A percentile compares a stretch with the other conserved stretches of the same genome.
Conservation (phyloP, 2,797 vertebrate species). For the Schizopygopsis pylzovi region DNA sequence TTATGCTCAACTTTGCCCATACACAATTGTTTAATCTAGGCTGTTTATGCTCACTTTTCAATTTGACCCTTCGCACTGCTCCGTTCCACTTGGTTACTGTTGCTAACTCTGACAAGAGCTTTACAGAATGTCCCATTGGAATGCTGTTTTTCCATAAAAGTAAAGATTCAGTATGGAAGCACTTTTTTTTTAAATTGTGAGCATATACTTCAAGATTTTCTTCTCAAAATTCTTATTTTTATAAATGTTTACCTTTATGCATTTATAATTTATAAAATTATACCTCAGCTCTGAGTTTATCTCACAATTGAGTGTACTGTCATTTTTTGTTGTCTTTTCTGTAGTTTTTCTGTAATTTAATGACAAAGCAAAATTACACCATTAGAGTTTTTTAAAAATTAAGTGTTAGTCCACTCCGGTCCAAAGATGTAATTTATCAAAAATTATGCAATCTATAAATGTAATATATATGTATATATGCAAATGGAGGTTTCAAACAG, state of each 20-base stretch:
- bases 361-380: not conserved
- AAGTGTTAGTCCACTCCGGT: not conserved
- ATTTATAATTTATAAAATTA: too few species aligned
- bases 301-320: too few species aligned
- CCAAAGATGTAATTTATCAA: not conserved
- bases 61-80: not conserved
- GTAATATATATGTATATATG: too few species aligned
- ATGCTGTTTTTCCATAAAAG: not conserved
- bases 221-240: too few species aligned
- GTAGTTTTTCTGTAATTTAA: too few species aligned
- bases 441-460: too few species aligned
- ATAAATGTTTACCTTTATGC: too few species aligned
- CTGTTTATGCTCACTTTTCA: not conserved
- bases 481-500: too few species aligned
- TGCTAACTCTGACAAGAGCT: slow-evolving; percentile 15
- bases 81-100: not conserved
- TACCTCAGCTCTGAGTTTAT: too few species aligned
- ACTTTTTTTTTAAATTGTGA: too few species aligned
- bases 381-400: not conserved
- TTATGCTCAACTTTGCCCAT: not conserved
- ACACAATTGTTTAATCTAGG: slow-evolving; percentile 9
- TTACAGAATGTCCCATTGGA: not conserved
- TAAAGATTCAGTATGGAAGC: not conserved
- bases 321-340: too few species aligned
- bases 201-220: too few species aligned